A percentile compares a stretch with the other conserved stretches of the same genome.
phyloP scores from a whole-genome alignment of 2,797 vertebrate species.

The Knipowitschia caucasica region DNA sequence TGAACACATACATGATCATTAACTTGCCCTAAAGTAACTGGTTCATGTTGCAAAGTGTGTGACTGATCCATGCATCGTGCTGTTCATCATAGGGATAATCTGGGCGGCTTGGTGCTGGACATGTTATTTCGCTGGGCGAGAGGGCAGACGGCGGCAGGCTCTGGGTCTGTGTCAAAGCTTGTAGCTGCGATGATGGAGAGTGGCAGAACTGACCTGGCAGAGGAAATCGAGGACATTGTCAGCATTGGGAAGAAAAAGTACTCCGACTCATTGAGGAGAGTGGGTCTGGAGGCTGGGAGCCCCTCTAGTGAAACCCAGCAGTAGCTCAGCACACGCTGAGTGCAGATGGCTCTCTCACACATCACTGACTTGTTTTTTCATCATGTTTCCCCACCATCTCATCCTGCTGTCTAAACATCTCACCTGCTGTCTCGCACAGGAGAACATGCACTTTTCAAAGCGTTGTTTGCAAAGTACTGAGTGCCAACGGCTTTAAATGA shows the following conservation, averaged over 20 bases:
- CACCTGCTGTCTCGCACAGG: constrained; percentile 18
- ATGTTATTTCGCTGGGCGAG: constrained; percentile 94
- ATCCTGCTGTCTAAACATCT: constrained; percentile 40
- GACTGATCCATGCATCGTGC: not conserved
- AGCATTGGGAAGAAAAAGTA: constrained; percentile 87
- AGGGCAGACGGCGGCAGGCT: constrained; percentile 71
- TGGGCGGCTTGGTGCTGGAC: constrained; percentile 83
- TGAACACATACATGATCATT: too few relatives aligned
- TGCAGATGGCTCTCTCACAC: constrained; percentile 56
- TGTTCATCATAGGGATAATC: constrained; percentile 76
- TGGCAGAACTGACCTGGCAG: constrained; percentile 84
- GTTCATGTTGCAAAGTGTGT: too few relatives aligned
- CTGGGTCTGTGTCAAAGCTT: constrained; percentile 73
- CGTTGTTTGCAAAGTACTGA: constrained; percentile 2
- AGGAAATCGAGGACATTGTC: constrained; percentile 86
- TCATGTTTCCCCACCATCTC: constrained; percentile 19
- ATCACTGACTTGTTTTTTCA: constrained; percentile 45
- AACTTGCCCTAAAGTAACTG: too few relatives aligned
- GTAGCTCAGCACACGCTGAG: constrained; percentile 36
- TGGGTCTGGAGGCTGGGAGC: constrained; percentile 79
- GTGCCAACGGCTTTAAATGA: constrained; percentile 18
- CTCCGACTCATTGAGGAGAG: constrained; percentile 80
- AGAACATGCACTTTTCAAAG: not conserved
- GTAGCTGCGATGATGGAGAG: constrained; percentile 83
- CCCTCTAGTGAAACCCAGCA: constrained; percentile 48